These are phyloP conservation scores for Haemorhous mexicanus DNA, from an alignment of 2,113 vertebrate species.

Conservation along the genomic window DNA sequence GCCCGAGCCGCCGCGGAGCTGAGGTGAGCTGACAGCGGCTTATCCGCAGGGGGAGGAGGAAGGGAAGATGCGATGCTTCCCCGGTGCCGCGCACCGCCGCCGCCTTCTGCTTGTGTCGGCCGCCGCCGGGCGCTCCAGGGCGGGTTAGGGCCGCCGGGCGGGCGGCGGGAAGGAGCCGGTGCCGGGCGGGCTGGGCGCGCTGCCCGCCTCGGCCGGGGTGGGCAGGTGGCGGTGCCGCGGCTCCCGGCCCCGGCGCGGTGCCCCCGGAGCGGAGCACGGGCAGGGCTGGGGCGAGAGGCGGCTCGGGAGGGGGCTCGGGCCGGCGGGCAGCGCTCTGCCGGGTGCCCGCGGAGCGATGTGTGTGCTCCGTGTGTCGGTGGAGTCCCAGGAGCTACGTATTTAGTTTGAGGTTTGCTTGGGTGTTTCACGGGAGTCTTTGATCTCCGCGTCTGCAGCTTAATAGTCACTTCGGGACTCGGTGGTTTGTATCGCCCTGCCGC, in stretches of 20 bases:
- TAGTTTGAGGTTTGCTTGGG: slow-evolving; percentile 18
- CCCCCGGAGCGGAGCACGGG: background rate
- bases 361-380: background rate
- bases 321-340: background rate
- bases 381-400: slow-evolving; percentile 37
- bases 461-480: background rate
- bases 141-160: background rate
- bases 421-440: background rate
- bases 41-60: background rate
- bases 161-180: background rate
- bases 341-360: background rate
- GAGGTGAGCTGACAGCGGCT: background rate
- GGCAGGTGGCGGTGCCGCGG: background rate
- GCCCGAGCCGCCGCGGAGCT: background rate
- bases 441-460: background rate
- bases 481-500: background rate
- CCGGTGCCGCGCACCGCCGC: background rate
- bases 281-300: background rate
- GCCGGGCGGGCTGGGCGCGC: background rate
- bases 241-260: background rate
- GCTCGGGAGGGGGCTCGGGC: background rate
- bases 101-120: background rate
- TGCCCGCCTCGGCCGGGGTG: background rate
- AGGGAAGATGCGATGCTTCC: background rate
- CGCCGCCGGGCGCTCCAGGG: background rate